phyloP scores from a whole-genome alignment of 1,140 invertebrate genomes.

The Euura lappo region DNA sequence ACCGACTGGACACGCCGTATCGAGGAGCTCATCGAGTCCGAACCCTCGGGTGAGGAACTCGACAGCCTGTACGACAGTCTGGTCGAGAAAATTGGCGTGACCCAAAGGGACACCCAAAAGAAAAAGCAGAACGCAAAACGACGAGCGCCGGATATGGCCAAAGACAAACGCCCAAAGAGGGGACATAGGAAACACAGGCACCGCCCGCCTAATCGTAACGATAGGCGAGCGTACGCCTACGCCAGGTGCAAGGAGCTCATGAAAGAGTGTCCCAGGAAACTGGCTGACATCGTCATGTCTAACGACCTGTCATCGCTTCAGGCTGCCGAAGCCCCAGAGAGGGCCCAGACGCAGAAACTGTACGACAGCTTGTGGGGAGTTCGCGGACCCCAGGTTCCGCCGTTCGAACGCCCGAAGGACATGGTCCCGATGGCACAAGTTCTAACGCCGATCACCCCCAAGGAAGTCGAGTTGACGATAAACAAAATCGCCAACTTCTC shows the following conservation, averaged over 20 bases:
- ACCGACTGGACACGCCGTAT: background rate
- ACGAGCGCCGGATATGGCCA: background rate
- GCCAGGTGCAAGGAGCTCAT: background rate
- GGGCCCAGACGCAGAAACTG: background rate
- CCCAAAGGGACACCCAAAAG: no score
- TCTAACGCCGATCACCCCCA: constrained; percentile 1
- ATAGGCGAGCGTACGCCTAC: background rate
- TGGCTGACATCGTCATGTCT: background rate
- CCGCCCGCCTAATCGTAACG: background rate
- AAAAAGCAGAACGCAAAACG: no score
- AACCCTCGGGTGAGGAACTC: background rate
- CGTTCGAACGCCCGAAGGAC: background rate
- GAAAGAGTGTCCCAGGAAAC: background rate
- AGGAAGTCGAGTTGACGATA: constrained; percentile 9
- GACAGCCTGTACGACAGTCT: background rate
- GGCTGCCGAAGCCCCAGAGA: background rate
- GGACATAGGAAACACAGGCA: background rate
- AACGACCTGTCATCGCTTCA: background rate
- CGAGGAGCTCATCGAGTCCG: background rate
- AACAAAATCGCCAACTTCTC: background rate
- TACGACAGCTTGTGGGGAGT: constrained; percentile 8
- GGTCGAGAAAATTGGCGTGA: background rate
- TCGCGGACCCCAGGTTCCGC: background rate
- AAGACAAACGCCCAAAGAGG: background rate
- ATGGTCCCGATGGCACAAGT: background rate